phyloP scores from a whole-genome alignment of 2,113 vertebrate genomes.

The Thalassoma bifasciatum region DNA sequence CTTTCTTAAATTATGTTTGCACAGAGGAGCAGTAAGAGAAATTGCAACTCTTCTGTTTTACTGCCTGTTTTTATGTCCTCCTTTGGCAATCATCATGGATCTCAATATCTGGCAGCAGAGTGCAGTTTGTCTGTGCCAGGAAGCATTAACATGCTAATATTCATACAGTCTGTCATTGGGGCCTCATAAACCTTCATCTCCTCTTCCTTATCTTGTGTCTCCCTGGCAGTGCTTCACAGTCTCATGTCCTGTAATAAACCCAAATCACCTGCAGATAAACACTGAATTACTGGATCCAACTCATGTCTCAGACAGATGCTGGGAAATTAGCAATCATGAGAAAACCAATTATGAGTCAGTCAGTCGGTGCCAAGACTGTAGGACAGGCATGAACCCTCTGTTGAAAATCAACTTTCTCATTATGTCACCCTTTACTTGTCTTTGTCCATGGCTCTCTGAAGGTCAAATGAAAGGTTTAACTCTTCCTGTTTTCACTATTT shows the following conservation, averaged over 20 bases:
- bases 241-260: conserved; percentile 40
- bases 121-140: conserved; percentile 4
- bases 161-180: conserved; percentile 10
- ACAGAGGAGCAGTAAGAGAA: too few species aligned
- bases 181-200: conserved; percentile 34
- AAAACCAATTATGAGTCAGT: too few species aligned
- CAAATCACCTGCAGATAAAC: conserved; percentile 33
- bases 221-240: conserved; percentile 32
- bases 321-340: too few species aligned
- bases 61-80: too few species aligned
- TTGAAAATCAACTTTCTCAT: neutral
- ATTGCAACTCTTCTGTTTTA: too few species aligned
- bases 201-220: conserved; percentile 24
- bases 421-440: conserved; percentile 33
- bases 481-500: conserved; percentile 18
- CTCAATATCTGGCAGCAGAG: too few species aligned
- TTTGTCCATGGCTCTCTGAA: conserved; percentile 2
- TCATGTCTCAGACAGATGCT: too few species aligned
- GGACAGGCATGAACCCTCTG: neutral
- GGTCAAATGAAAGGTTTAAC: conserved; percentile 16
- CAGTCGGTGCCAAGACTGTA: too few species aligned
- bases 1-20: too few species aligned
- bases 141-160: conserved; percentile 26
- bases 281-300: neutral
- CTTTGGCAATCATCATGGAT: too few species aligned